phyloP scores from a whole-genome alignment of 1,140 invertebrate species.

The Zaprionus davidi region DNA sequence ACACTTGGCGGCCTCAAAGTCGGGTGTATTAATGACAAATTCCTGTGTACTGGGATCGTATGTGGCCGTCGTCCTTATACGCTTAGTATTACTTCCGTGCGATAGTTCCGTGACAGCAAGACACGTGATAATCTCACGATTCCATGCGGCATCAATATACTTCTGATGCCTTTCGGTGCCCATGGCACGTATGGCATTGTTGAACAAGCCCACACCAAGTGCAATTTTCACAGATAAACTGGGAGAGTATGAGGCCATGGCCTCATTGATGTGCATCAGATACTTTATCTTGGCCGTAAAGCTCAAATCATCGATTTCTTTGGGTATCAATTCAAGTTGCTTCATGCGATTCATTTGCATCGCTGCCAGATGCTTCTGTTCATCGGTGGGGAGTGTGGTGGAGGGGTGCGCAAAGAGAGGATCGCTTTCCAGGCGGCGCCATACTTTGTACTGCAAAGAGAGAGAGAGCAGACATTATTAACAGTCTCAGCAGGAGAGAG shows the following conservation, averaged over 20 bases:
- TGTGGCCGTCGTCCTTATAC: slow-evolving; percentile 94
- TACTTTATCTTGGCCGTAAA: slow-evolving; percentile 89
- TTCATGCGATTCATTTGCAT: slow-evolving; percentile 87
- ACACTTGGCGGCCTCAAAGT: slow-evolving; percentile 97
- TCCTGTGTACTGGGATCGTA: slow-evolving; percentile 91
- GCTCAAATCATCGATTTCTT: slow-evolving; percentile 86
- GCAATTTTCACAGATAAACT: slow-evolving; percentile 89
- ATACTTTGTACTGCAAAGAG: slow-evolving; percentile 90
- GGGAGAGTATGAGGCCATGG: slow-evolving; percentile 86
- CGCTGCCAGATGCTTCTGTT: slow-evolving; percentile 88
- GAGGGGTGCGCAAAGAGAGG: slow-evolving; percentile 89
- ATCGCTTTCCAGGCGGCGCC: slow-evolving; percentile 92
- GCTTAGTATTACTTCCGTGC: slow-evolving; percentile 97
- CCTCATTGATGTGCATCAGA: slow-evolving; percentile 90
- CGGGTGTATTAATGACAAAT: slow-evolving; percentile 96
- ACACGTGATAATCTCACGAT: slow-evolving; percentile 90
- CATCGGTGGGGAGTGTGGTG: slow-evolving; percentile 88
- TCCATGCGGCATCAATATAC: slow-evolving; percentile 88
- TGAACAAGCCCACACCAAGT: slow-evolving; percentile 88
- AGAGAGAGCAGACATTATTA: slow-evolving; percentile 10
- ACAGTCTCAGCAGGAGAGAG: not conserved
- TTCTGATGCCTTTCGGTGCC: slow-evolving; percentile 91
- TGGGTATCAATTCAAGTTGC: slow-evolving; percentile 86
- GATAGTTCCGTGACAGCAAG: slow-evolving; percentile 96
- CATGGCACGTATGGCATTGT: slow-evolving; percentile 88